Evolutionary conservation across 2,888 invertebrate genomes (phyloP), one percentile per base, ranked within the genome.

Genomic region (Linyphia triangularis): DNA sequence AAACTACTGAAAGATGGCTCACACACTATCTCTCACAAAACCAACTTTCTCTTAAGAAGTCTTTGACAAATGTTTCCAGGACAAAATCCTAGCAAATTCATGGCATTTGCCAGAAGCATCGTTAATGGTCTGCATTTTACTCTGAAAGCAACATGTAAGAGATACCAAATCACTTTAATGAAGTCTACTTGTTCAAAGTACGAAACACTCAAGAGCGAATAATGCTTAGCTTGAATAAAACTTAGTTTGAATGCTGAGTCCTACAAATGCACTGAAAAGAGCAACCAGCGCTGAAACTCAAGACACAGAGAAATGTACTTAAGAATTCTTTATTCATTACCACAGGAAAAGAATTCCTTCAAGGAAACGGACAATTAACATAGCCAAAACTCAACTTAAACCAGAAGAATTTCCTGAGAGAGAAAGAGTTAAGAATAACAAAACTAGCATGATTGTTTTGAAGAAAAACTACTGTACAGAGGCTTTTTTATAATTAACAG

Each of bases 291-390:
- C 30, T 69, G 33, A 69, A 69, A n/a, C 19, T 69, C 37, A 10
- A 22, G 65, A n/a, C 16, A 16, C 28, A 59, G 30, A 73, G 51
- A 59, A 28, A 28, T n/a, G 73, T 59, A 33, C 59, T 73, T 73
- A 73, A 67, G 28, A n/a, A 26, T 51, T 72, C 51, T 28, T 51
- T 28, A 30, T 73, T 73, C 33, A 33, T 59, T 73, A 73, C 19
- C 33, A n/a, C n/a, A 19, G 19, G 43, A 63, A 6, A 63, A 28
- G 6, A 6, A 1, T 51, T 7, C 0, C 63, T 61, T 10, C 19
- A 22, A 61, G 19, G 59, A 19, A 10, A 61, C 59, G 1, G 24
- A 61, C 59, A 61, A 61, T 24, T 61, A 61, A 61, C 19, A 24
- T 9, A 61, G 9, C 5, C 3, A 19, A 61, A 61, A 61, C 10